phyloP scores from a whole-genome alignment of 2,888 invertebrate genomes.

The Romanomermis culicivorax region DNA sequence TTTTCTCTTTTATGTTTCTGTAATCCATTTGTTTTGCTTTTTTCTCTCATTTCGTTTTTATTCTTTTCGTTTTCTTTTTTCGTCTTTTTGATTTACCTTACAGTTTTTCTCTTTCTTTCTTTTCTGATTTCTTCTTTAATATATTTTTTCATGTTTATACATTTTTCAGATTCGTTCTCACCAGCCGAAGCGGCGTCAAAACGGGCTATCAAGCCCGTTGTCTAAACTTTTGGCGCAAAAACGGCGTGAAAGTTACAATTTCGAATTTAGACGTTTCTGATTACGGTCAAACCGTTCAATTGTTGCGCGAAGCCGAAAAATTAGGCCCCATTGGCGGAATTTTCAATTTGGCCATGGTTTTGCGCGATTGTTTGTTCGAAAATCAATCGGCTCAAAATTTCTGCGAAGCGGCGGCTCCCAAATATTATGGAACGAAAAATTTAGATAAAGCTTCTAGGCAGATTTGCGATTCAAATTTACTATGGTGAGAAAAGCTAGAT shows the following conservation, averaged over 20 bases:
- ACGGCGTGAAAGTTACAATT: slow-evolving; percentile 19
- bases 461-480: slow-evolving; percentile 42
- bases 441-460: slow-evolving; percentile 57
- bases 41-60: too few species aligned
- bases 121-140: too few species aligned
- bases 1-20: too few species aligned
- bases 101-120: too few species aligned
- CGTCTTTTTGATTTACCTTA: too few species aligned
- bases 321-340: slow-evolving; percentile 45
- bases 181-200: slow-evolving; percentile 61
- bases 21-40: too few species aligned
- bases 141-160: too few species aligned
- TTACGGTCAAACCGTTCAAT: not conserved
- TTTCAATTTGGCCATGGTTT: slow-evolving; percentile 75
- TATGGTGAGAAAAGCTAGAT: slow-evolving; percentile 10
- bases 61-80: too few species aligned
- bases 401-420: slow-evolving; percentile 52
- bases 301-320: slow-evolving; percentile 20
- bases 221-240: slow-evolving; percentile 38
- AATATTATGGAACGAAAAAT: slow-evolving; percentile 58
- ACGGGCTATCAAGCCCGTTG: slow-evolving; percentile 70
- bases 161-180: not conserved
- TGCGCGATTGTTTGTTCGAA: slow-evolving; percentile 34
- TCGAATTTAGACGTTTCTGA: slow-evolving; percentile 24
- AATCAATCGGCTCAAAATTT: slow-evolving; percentile 34